Percentiles rank a stretch among this genome's conserved stretches.
phyloP scores from a whole-genome alignment of 2,888 invertebrate genomes.

The Agrotis clavis region DNA sequence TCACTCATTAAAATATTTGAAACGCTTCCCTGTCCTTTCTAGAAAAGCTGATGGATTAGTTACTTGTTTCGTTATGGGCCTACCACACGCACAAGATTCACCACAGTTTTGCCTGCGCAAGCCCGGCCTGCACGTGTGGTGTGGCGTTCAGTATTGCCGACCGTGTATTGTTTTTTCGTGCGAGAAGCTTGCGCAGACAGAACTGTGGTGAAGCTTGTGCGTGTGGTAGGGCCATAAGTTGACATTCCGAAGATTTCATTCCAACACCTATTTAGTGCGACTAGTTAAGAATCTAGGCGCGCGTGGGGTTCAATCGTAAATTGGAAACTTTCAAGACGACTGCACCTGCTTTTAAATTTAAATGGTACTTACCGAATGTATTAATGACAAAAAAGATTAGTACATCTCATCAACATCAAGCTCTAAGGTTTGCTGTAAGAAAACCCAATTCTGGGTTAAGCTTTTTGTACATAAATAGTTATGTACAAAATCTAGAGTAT shows the following conservation, averaged over 20 bases:
- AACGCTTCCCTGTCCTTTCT: conserved; percentile 35
- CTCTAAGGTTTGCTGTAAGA: too few species aligned
- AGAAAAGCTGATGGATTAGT: conserved; percentile 24
- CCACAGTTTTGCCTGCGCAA: too few species aligned
- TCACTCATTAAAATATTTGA: conserved; percentile 48
- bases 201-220: too few species aligned
- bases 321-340: conserved; percentile 31
- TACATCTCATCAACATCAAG: too few species aligned
- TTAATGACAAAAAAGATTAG: not conserved
- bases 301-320: conserved; percentile 20
- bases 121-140: too few species aligned
- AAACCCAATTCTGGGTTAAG: too few species aligned
- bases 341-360: not conserved
- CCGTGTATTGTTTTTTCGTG: too few species aligned
- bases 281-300: conserved; percentile 31
- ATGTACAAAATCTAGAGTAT: too few species aligned
- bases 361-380: not conserved
- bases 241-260: conserved; percentile 49
- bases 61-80: conserved; percentile 18
- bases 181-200: too few species aligned
- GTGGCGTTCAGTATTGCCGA: too few species aligned
- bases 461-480: too few species aligned
- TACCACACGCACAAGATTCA: too few species aligned
- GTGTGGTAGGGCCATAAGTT: not conserved
- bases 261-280: conserved; percentile 49